Conservation (phyloP, 2,888 invertebrate species). For the Lepidonotus clava region DNA sequence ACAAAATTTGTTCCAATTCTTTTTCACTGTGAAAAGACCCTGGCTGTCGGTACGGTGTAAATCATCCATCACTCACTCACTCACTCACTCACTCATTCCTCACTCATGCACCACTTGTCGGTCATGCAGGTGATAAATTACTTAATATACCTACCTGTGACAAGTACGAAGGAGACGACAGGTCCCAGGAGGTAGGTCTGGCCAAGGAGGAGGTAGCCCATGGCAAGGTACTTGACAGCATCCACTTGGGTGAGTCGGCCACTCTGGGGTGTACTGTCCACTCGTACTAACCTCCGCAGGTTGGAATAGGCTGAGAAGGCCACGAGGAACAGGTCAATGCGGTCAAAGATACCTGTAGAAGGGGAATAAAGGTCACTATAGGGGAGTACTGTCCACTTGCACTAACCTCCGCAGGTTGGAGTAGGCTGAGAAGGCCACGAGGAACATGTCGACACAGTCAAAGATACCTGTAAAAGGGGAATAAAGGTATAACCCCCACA, state of each 20-base stretch:
- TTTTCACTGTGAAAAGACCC: too few relatives aligned
- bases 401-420: neutral
- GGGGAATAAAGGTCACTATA: too few relatives aligned
- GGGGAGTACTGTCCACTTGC: neutral
- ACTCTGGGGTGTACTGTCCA: neutral
- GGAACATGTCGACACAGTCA: neutral
- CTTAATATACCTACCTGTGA: neutral
- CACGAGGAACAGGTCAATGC: slow-evolving; percentile 15
- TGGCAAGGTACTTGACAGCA: neutral
- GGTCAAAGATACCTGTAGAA: neutral
- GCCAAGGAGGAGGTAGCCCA: slow-evolving; percentile 25
- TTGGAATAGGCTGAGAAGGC: neutral
- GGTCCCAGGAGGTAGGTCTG: slow-evolving; percentile 24
- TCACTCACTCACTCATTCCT: too few relatives aligned
- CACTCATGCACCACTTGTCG: too few relatives aligned
- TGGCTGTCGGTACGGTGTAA: too few relatives aligned
- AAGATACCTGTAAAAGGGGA: neutral
- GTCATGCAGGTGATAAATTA: too few relatives aligned
- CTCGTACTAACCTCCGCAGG: neutral
- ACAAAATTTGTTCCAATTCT: too few relatives aligned
- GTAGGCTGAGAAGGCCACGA: slow-evolving; percentile 11
- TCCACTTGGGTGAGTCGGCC: neutral
- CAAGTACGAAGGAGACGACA: slow-evolving; percentile 9
- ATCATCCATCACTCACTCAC: too few relatives aligned
- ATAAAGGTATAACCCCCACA: too few relatives aligned